Base-by-base conservation (phyloP, 2,888 invertebrate species). In the Orthosia gothica region DNA sequence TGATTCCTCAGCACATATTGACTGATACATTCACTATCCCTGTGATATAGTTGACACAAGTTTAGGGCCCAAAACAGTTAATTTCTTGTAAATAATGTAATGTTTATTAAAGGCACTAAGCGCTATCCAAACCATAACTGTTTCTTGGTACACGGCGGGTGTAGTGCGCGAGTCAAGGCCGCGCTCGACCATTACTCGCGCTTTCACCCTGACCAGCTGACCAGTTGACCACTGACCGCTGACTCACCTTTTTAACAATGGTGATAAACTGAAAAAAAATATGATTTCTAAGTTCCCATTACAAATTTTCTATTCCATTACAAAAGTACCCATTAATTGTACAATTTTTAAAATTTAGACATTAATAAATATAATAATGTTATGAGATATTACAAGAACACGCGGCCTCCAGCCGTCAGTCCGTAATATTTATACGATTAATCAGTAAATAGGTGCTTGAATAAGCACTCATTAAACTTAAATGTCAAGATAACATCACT, bases 401-500 rank as follows among this genome's bases (percentile, higher is more conserved):
- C 18, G 9, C 26, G 26, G 20, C 16, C 40, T 49, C 12, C 73
- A 23, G 9, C n/a, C 40, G n/a, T 20, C 18, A 20, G 18, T 16
- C 11, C 3, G 50, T 16, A 13, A 23, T 4, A 20, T 15, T 47
- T 26, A 3, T 26, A 11, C 5, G 5, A 23, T 50, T 12, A 13
- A 32, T 23, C 32, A 50, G 20, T 58, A 15, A 18, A 13, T 45
- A 18, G 16, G 16, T n/a, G 23, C 16, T 32, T 54, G 16, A n/a
- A n/a, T n/a, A 32, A 58, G 16, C 58, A 52, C 32, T 23, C 2
- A n/a, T 54, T 54, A 15, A 40, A 54, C 49, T 40, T 45, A 59
- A 72, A 79, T 58, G 64, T 64, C 73, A 73, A 72, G 52, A 76
- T 45, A 50, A 54, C 52, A 77, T 59, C 13, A 76, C 11, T 32